Percentiles rank a stretch among this genome's conserved stretches.
Conservation (phyloP, 2,888 invertebrate species). For the Drosophila affinis region DNA sequence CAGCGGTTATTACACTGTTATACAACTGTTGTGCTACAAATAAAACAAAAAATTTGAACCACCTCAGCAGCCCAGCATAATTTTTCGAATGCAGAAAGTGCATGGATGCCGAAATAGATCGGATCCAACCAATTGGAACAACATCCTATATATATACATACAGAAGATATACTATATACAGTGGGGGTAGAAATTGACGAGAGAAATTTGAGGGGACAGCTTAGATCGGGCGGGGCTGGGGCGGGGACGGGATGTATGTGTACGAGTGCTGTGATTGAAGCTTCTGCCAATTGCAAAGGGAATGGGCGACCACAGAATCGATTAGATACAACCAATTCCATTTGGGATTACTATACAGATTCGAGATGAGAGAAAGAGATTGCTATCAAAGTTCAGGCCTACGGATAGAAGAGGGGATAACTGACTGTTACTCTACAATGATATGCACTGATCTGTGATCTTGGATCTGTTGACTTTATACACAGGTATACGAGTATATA, state of each 20-base stretch:
- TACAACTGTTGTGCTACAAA: neutral
- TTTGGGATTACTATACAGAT: conserved; percentile 11
- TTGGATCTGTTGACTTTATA: conserved; percentile 34
- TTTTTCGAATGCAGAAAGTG: conserved; percentile 1
- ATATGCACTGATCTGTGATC: conserved; percentile 38
- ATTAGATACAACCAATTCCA: conserved; percentile 15
- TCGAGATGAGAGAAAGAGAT: conserved; percentile 10
- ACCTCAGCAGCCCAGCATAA: conserved; percentile 24
- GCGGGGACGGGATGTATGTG: conserved; percentile 9
- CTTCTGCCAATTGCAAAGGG: conserved; percentile 22
- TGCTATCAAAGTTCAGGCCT: conserved; percentile 21
- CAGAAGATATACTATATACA: conserved; percentile 20
- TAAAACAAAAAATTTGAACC: neutral
- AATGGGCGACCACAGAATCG: conserved; percentile 3
- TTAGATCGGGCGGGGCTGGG: neutral
- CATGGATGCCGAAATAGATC: conserved; percentile 7
- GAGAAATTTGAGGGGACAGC: conserved; percentile 9
- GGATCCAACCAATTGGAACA: conserved; percentile 27
- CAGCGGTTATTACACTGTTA: too few species aligned
- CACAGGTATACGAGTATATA: conserved; percentile 18
- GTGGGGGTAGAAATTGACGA: conserved; percentile 1
- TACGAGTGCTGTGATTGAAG: conserved; percentile 24
- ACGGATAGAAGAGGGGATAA: conserved; percentile 11
- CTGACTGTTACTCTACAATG: conserved; percentile 40
- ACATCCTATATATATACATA: conserved; percentile 21